Evolutionary conservation across 2,797 vertebrate genomes (phyloP).

Genomic region (Cuniculus paca): DNA sequence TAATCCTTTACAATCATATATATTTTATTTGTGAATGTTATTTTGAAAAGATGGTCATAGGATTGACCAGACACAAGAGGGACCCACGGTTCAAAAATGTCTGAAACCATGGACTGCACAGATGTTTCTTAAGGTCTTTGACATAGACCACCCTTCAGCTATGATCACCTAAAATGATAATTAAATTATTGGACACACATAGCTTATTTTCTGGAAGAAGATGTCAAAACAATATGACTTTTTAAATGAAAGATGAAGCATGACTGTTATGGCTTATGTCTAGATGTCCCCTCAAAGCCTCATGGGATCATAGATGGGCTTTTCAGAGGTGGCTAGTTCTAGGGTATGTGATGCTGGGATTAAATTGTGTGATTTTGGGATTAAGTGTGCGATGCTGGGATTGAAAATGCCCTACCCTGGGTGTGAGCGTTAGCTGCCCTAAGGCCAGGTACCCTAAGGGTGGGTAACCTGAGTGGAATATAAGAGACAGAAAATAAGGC

Average conservation of each 20-base stretch:
- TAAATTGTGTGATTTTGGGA: not conserved
- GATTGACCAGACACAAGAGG: not conserved
- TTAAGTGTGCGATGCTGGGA: not conserved
- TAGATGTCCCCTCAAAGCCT: not conserved
- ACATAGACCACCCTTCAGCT: not conserved
- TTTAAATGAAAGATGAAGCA: not conserved
- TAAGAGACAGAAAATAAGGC: not conserved
- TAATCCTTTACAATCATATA: not conserved
- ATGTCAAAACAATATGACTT: not conserved
- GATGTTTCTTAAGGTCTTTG: constrained; percentile 4
- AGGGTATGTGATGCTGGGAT: not conserved
- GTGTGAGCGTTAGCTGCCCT: not conserved
- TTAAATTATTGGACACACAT: not conserved
- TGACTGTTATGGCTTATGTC: not conserved
- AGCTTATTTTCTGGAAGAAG: not conserved
- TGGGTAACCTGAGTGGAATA: not conserved
- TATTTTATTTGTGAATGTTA: constrained; percentile 40
- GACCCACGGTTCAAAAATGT: not conserved
- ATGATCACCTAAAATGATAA: not conserved
- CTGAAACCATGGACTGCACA: not conserved
- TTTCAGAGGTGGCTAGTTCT: not conserved
- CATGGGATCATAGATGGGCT: not conserved
- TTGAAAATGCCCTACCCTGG: not conserved
- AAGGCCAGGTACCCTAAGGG: not conserved
- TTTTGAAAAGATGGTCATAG: not conserved